These are phyloP conservation scores for Dysmachus trigonus DNA, from an alignment of 2,888 invertebrate genomes.

Conservation along the genomic window DNA sequence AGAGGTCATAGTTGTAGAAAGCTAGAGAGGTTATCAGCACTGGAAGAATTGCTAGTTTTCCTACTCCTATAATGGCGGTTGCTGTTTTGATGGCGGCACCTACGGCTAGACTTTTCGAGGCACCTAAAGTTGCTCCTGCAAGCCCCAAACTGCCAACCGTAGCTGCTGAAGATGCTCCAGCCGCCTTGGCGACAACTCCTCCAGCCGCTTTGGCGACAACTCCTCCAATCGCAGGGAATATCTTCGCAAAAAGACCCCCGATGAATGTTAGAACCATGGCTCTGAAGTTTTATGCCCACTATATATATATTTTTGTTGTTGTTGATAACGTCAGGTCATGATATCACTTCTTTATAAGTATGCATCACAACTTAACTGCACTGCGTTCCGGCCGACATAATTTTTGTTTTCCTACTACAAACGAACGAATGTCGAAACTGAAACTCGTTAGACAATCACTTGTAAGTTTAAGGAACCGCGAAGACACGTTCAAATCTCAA, in stretches of 20 bases:
- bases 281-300: neutral
- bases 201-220: conserved; percentile 61
- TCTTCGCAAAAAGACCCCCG: conserved; percentile 56
- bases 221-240: conserved; percentile 59
- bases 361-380: conserved; percentile 3
- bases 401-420: neutral
- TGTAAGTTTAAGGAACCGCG: neutral
- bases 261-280: conserved; percentile 58
- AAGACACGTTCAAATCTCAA: neutral
- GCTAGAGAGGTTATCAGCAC: conserved; percentile 79
- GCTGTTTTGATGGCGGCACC: conserved; percentile 77
- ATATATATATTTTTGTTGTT: too few species aligned
- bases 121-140: conserved; percentile 64
- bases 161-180: conserved; percentile 58
- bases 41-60: conserved; percentile 79
- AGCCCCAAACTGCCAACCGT: conserved; percentile 54
- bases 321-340: neutral
- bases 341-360: conserved; percentile 25
- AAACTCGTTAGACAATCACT: neutral
- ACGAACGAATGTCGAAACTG: neutral
- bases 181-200: conserved; percentile 60
- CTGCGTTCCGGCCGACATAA: neutral
- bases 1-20: conserved; percentile 84
- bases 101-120: conserved; percentile 62
- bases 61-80: conserved; percentile 74